Percentiles rank a stretch among this genome's conserved stretches.
Evolutionary conservation across 2,797 vertebrate species (phyloP).

Genomic region (Falco naumanni): DNA sequence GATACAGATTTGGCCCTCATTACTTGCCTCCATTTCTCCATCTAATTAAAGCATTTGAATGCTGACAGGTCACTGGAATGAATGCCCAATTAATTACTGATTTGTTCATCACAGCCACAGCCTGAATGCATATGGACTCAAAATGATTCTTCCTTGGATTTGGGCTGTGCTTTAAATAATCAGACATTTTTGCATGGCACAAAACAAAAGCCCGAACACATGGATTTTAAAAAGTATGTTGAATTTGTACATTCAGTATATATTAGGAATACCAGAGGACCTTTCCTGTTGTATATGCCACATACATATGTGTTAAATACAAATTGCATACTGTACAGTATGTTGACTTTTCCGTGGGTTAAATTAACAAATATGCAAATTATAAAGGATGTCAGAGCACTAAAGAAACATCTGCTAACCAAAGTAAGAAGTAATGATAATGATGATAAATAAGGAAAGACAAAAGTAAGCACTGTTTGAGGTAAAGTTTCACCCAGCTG

Average conservation of each 20-base stretch:
- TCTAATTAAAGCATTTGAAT: slow-evolving; percentile 80
- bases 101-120: slow-evolving; percentile 73
- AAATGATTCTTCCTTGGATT: slow-evolving; percentile 62
- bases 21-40: slow-evolving; percentile 67
- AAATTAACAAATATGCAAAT: slow-evolving; percentile 79
- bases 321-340: slow-evolving; percentile 47
- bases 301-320: not conserved
- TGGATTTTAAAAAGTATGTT: slow-evolving; percentile 43
- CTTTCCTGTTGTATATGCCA: not conserved
- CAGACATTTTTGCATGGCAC: slow-evolving; percentile 16
- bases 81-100: slow-evolving; percentile 81
- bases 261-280: not conserved
- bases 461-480: slow-evolving; percentile 70
- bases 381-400: slow-evolving; percentile 75
- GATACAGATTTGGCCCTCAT: slow-evolving; percentile 65
- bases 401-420: slow-evolving; percentile 80
- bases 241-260: not conserved
- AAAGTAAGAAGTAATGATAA: slow-evolving; percentile 73
- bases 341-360: slow-evolving; percentile 56
- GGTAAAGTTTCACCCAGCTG: slow-evolving; percentile 70
- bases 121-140: slow-evolving; percentile 57
- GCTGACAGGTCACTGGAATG: slow-evolving; percentile 76
- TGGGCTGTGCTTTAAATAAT: slow-evolving; percentile 46
- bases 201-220: slow-evolving; percentile 34
- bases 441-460: slow-evolving; percentile 72